These are phyloP conservation scores for Tragelaphus oryx DNA, from an alignment of 2,797 vertebrate genomes.

Conservation along the genomic window DNA sequence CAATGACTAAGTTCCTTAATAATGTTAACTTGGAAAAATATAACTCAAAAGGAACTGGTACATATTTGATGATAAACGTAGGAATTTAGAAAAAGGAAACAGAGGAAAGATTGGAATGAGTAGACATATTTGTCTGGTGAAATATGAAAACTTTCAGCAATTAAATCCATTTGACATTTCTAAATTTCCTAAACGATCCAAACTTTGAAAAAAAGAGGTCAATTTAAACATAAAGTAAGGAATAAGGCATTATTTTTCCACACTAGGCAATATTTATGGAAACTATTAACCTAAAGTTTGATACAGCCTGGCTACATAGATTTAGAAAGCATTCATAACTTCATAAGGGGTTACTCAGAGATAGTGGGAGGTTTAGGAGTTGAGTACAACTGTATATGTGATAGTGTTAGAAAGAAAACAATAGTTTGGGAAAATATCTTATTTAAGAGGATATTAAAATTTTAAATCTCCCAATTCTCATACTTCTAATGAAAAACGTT, in stretches of 20 bases:
- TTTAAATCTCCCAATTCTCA: background rate
- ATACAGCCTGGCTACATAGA: background rate
- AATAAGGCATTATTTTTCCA: background rate
- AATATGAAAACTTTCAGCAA: background rate
- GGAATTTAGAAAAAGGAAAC: constrained; percentile 6
- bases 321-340: background rate
- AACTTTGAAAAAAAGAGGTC: background rate
- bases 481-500: constrained; percentile 11
- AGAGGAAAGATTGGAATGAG: background rate
- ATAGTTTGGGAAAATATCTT: background rate
- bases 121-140: background rate
- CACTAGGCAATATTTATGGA: background rate
- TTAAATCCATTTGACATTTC: background rate
- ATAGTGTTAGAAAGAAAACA: background rate
- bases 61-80: background rate
- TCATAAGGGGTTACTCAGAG: background rate
- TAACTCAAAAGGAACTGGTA: background rate
- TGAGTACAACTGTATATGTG: background rate
- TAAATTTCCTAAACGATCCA: background rate
- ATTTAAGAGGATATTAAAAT: background rate
- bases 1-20: constrained; percentile 24
- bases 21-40: background rate
- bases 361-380: background rate
- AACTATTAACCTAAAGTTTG: background rate
- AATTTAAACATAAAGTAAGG: background rate